Percentiles rank a stretch among this genome's conserved stretches.
These are phyloP conservation scores for Teleopsis dalmanni DNA, from an alignment of 1,140 invertebrate species.

Conservation along the genomic window DNA sequence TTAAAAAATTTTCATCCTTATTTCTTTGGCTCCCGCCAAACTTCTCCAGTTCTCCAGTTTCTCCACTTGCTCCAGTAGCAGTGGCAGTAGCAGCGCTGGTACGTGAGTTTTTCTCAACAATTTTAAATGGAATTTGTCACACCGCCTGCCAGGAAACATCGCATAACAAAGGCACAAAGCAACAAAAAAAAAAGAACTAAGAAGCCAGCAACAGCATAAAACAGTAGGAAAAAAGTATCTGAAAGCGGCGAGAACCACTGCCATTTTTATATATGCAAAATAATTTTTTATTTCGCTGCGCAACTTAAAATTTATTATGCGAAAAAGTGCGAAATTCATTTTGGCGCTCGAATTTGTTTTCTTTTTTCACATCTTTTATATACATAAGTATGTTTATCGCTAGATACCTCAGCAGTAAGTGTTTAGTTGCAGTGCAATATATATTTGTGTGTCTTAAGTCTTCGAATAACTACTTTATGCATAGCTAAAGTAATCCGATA, in stretches of 20 bases:
- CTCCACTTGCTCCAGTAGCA: background rate
- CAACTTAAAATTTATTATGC: conserved; percentile 45
- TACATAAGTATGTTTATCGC: too few relatives aligned
- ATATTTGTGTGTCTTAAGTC: too few relatives aligned
- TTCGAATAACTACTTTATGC: too few relatives aligned
- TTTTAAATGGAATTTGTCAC: conserved; percentile 45
- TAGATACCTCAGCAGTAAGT: too few relatives aligned
- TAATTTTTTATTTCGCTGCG: conserved; percentile 18
- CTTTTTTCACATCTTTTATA: conserved; percentile 15
- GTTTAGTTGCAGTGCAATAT: too few relatives aligned
- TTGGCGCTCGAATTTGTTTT: conserved; percentile 23
- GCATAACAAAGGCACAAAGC: background rate
- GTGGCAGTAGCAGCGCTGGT: background rate
- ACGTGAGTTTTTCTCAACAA: conserved; percentile 38
- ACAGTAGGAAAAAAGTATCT: too few relatives aligned
- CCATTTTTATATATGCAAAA: conserved; percentile 31
- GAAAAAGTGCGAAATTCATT: conserved; percentile 46
- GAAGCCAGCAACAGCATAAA: too few relatives aligned
- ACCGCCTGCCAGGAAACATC: conserved; percentile 12
- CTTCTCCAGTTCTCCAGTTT: background rate
- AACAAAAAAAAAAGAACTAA: too few relatives aligned
- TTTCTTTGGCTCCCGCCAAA: background rate
- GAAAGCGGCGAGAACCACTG: background rate
- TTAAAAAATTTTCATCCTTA: background rate
- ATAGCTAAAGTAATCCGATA: too few relatives aligned